Evolutionary conservation across 2,888 invertebrate genomes (phyloP).

Genomic region (Himalopsyche anomala): DNA sequence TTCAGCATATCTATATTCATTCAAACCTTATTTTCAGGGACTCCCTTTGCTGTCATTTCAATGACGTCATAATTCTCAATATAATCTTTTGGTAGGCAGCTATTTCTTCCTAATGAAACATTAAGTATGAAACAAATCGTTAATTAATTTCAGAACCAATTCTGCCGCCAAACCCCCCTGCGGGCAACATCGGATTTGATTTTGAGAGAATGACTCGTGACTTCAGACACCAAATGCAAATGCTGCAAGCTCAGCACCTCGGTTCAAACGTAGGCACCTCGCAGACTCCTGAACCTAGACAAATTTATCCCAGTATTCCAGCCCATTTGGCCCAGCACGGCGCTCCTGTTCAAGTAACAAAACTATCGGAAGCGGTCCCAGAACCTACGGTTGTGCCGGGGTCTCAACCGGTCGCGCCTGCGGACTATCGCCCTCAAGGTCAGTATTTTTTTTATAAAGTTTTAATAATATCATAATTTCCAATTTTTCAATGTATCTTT

Average conservation of each 20-base stretch:
- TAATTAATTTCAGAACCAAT: conserved; percentile 20
- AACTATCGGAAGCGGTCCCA: background rate
- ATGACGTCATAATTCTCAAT: too few species aligned
- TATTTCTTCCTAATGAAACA: background rate
- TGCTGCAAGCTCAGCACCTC: conserved; percentile 39
- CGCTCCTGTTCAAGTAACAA: background rate
- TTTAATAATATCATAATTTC: too few species aligned
- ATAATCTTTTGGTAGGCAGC: too few species aligned
- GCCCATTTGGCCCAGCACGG: background rate
- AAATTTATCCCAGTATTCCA: conserved; percentile 10
- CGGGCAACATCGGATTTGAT: conserved; percentile 55
- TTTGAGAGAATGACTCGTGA: conserved; percentile 53
- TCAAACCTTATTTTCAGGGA: too few species aligned
- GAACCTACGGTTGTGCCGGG: background rate
- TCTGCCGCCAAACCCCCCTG: conserved; percentile 13
- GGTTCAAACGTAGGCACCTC: background rate
- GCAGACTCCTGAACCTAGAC: background rate
- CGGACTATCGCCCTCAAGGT: background rate
- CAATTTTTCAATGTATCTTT: too few species aligned
- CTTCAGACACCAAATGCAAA: conserved; percentile 58
- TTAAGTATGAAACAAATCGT: background rate
- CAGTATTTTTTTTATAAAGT: background rate
- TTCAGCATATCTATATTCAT: too few species aligned
- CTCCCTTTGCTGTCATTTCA: too few species aligned
- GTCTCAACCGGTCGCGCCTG: background rate